phyloP scores from a whole-genome alignment of 2,888 invertebrate genomes.

The Malthinus seriepunctatus region DNA sequence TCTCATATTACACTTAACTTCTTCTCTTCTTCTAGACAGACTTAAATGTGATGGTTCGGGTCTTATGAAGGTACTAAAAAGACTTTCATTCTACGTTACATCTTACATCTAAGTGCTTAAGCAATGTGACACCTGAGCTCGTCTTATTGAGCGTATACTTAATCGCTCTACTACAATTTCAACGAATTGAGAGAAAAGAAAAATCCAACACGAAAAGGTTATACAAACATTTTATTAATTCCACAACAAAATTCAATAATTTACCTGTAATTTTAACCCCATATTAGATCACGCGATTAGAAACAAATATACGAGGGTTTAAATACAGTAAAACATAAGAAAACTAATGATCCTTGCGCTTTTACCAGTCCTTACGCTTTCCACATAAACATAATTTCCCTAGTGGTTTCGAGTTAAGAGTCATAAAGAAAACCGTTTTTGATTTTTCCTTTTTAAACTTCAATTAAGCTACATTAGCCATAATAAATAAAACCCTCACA shows the following conservation, averaged over 20 bases:
- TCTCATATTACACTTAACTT: slow-evolving; percentile 22
- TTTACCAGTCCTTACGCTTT: slow-evolving; percentile 25
- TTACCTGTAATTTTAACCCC: slow-evolving; percentile 17
- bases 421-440: too few species aligned
- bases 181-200: too few species aligned
- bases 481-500: neutral
- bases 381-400: slow-evolving; percentile 27
- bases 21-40: slow-evolving; percentile 11
- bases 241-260: slow-evolving; percentile 12
- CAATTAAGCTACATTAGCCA: neutral
- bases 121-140: slow-evolving; percentile 18
- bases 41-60: slow-evolving; percentile 7
- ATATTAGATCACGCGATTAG: slow-evolving; percentile 21
- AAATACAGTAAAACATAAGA: slow-evolving; percentile 11
- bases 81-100: slow-evolving; percentile 7
- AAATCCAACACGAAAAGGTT: too few species aligned
- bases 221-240: too few species aligned
- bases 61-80: slow-evolving; percentile 16
- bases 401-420: slow-evolving; percentile 7
- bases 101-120: slow-evolving; percentile 22
- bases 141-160: neutral
- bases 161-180: too few species aligned
- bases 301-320: slow-evolving; percentile 5
- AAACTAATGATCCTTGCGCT: slow-evolving; percentile 32
- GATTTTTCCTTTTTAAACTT: neutral